These are phyloP conservation scores for Peromyscus maniculatus DNA, from an alignment of 2,113 vertebrate species.

Conservation along the genomic window DNA sequence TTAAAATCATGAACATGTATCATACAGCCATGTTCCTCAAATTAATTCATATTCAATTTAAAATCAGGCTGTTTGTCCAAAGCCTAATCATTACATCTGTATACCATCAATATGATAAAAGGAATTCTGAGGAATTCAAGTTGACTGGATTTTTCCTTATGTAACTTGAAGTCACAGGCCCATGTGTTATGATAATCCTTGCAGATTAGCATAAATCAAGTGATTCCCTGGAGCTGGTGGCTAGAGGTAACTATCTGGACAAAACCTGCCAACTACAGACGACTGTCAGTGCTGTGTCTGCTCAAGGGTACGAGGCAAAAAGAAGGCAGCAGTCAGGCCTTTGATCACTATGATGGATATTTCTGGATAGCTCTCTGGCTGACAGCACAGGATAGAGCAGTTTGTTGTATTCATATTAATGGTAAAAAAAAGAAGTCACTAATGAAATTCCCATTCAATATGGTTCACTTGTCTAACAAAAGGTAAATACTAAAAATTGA, in stretches of 20 bases:
- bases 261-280: not conserved
- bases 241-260: not conserved
- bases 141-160: slow-evolving; percentile 29
- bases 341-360: not conserved
- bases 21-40: not conserved
- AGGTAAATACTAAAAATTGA: not conserved
- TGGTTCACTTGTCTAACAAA: not conserved
- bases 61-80: slow-evolving; percentile 37
- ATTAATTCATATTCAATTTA: not conserved
- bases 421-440: not conserved
- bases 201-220: not conserved
- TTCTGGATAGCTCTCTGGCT: not conserved
- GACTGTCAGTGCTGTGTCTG: not conserved
- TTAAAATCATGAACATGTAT: not conserved
- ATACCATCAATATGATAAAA: not conserved
- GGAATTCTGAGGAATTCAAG: not conserved
- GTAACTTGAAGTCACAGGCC: slow-evolving; percentile 9
- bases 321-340: not conserved
- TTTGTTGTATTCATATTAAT: not conserved
- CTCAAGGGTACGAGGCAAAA: not conserved
- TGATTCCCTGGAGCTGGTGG: not conserved
- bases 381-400: not conserved
- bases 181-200: not conserved
- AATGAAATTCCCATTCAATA: not conserved
- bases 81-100: not conserved